Evolutionary conservation across 2,113 vertebrate species (phyloP).

Genomic region (Strigops habroptila): DNA sequence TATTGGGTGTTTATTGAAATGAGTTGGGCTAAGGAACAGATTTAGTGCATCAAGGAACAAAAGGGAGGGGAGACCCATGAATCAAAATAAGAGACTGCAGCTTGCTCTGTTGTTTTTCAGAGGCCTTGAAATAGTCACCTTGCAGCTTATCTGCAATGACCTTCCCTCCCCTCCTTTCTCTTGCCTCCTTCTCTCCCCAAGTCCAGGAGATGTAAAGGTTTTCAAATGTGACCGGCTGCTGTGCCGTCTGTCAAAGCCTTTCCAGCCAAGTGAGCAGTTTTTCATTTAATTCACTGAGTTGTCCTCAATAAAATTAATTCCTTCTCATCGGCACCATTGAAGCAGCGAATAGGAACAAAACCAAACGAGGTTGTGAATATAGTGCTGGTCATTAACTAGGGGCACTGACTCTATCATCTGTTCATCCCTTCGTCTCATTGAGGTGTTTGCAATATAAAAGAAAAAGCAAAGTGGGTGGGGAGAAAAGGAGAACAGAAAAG

Average conservation of each 20-base stretch:
- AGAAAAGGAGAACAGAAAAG: slow-evolving; percentile 49
- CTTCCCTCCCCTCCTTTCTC: slow-evolving; percentile 39
- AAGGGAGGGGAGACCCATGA: slow-evolving; percentile 58
- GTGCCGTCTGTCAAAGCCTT: slow-evolving; percentile 79
- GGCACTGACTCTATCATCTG: slow-evolving; percentile 71
- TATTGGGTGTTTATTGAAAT: slow-evolving; percentile 81
- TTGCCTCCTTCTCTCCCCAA: slow-evolving; percentile 14
- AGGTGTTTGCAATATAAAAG: neutral
- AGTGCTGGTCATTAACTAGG: slow-evolving; percentile 79
- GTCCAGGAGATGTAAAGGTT: slow-evolving; percentile 66
- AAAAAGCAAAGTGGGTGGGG: neutral
- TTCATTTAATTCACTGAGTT: slow-evolving; percentile 71
- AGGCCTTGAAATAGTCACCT: slow-evolving; percentile 54
- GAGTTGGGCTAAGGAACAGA: slow-evolving; percentile 64
- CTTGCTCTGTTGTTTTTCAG: slow-evolving; percentile 61
- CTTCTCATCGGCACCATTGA: slow-evolving; percentile 69
- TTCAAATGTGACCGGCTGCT: slow-evolving; percentile 72
- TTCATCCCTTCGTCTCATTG: slow-evolving; percentile 25
- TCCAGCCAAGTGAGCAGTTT: slow-evolving; percentile 81
- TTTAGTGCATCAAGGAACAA: slow-evolving; percentile 74
- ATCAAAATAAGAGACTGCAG: slow-evolving; percentile 70
- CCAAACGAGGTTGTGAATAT: slow-evolving; percentile 82
- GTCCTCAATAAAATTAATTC: slow-evolving; percentile 74
- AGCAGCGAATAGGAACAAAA: slow-evolving; percentile 69
- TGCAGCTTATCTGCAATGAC: slow-evolving; percentile 53